Conservation (phyloP, 1,140 invertebrate species). For the Drosophila murphyi region DNA sequence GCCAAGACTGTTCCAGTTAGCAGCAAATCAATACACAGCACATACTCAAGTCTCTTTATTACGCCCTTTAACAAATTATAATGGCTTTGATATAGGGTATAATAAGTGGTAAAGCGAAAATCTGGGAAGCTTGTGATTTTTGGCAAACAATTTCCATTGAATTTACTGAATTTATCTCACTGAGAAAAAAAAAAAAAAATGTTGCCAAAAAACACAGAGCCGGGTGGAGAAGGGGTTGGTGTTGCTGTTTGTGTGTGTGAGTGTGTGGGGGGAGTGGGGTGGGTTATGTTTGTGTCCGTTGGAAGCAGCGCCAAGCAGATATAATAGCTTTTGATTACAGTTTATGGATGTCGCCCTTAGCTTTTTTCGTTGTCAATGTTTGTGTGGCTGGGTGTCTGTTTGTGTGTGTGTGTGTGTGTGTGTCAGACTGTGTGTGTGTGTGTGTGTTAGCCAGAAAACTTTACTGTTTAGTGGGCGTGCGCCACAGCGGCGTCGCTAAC, state of each 20-base stretch:
- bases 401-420: background rate
- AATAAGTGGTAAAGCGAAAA: conserved; percentile 40
- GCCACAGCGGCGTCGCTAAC: conserved; percentile 65
- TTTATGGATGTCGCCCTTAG: conserved; percentile 82
- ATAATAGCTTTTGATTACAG: conserved; percentile 83
- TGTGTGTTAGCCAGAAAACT: conserved; percentile 46
- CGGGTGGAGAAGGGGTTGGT: background rate
- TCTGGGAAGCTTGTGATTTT: conserved; percentile 73
- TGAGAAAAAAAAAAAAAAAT: conserved; percentile 63
- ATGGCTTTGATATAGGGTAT: conserved; percentile 23
- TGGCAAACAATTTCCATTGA: conserved; percentile 79
- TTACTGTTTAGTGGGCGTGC: conserved; percentile 64
- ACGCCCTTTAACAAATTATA: background rate
- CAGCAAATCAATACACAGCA: too few relatives aligned
- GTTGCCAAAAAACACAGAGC: conserved; percentile 70
- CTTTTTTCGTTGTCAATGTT: conserved; percentile 40
- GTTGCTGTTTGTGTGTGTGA: background rate
- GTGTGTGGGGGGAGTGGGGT: background rate
- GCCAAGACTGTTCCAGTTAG: too few relatives aligned
- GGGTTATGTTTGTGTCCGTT: conserved; percentile 10
- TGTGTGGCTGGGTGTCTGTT: background rate
- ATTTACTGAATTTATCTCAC: conserved; percentile 76
- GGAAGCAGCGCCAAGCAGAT: conserved; percentile 57
- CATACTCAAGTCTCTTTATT: background rate
- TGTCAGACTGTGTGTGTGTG: conserved; percentile 5